Percentiles rank a stretch among this genome's conserved stretches.
Conservation (phyloP, 1,140 invertebrate genomes). For the Ephestia elutella region DNA sequence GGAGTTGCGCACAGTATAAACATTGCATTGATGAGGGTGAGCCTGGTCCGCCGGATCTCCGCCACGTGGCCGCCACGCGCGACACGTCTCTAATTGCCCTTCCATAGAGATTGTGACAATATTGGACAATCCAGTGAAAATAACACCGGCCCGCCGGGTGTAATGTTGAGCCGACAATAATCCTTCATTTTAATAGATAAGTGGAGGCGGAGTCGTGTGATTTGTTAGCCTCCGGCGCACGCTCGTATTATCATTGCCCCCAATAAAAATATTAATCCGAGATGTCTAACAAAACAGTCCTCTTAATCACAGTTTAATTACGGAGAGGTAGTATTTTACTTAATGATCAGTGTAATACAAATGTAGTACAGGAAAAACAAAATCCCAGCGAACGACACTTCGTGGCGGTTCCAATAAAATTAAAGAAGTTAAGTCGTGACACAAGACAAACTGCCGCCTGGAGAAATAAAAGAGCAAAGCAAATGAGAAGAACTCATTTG, state of each 20-base stretch:
- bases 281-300: neutral
- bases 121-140: conserved; percentile 72
- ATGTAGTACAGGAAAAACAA: conserved; percentile 25
- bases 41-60: conserved; percentile 16
- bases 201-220: conserved; percentile 62
- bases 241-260: conserved; percentile 6
- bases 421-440: conserved; percentile 61
- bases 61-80: conserved; percentile 62
- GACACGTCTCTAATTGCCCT: conserved; percentile 69
- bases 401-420: conserved; percentile 44
- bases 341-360: conserved; percentile 15
- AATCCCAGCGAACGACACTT: conserved; percentile 16
- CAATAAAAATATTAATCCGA: conserved; percentile 2
- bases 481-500: conserved; percentile 70
- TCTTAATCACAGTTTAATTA: neutral
- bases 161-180: conserved; percentile 57
- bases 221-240: conserved; percentile 40
- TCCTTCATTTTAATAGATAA: conserved; percentile 74
- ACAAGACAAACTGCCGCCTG: conserved; percentile 67
- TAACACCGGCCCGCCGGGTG: conserved; percentile 59
- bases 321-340: neutral
- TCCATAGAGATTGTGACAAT: conserved; percentile 64
- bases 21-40: conserved; percentile 47
- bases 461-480: conserved; percentile 71
- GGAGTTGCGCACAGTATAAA: conserved; percentile 54